Percentiles rank a stretch among this genome's conserved stretches.
phyloP scores from a whole-genome alignment of 2,888 invertebrate species.

The Cryptus viduatorius region DNA sequence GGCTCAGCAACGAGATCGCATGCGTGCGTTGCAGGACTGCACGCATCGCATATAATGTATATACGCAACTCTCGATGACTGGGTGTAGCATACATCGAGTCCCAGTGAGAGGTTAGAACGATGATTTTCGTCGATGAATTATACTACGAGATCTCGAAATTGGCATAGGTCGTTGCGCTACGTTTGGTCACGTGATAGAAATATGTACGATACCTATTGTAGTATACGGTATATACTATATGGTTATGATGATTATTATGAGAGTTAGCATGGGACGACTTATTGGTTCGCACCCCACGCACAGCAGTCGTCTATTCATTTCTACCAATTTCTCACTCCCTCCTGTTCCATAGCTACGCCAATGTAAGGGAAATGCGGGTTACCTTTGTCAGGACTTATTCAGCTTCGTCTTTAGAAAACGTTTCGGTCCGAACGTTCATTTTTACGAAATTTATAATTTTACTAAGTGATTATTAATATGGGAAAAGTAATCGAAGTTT shows the following conservation, averaged over 20 bases:
- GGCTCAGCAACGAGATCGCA: conserved; percentile 60
- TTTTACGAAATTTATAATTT: neutral
- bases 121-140: conserved; percentile 44
- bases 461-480: neutral
- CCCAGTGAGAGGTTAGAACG: conserved; percentile 23
- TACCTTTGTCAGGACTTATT: conserved; percentile 3
- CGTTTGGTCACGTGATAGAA: conserved; percentile 70
- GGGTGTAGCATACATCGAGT: conserved; percentile 35
- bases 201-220: conserved; percentile 4
- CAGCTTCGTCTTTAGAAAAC: neutral
- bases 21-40: conserved; percentile 41
- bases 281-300: conserved; percentile 60
- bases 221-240: neutral
- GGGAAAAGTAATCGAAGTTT: neutral
- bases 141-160: conserved; percentile 59
- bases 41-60: conserved; percentile 20
- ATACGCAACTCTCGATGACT: conserved; percentile 42
- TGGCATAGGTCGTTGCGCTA: conserved; percentile 71
- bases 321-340: conserved; percentile 44
- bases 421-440: neutral
- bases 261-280: conserved; percentile 50
- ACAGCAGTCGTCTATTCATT: conserved; percentile 22
- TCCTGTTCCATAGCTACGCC: conserved; percentile 14
- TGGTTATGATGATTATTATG: conserved; percentile 9
- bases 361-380: conserved; percentile 26